phyloP scores from a whole-genome alignment of 1,140 invertebrate genomes.

The Parasteatoda tepidariorum region DNA sequence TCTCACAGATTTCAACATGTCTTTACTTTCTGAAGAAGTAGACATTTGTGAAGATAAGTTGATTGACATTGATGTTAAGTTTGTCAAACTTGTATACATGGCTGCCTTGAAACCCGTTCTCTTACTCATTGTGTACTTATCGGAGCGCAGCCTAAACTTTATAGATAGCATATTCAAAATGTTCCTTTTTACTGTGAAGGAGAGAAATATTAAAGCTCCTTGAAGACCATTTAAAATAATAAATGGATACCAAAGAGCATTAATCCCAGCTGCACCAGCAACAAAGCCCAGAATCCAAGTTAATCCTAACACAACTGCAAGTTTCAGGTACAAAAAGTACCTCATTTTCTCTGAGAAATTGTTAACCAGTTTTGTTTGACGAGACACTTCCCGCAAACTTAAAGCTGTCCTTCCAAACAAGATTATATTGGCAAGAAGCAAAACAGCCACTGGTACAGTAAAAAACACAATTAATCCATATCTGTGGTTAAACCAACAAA shows the following conservation, averaged over 20 bases:
- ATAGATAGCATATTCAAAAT: conserved; percentile 63
- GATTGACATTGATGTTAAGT: conserved; percentile 14
- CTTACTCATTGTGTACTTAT: conserved; percentile 36
- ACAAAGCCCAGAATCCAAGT: conserved; percentile 71
- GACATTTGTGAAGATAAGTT: not conserved
- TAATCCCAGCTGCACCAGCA: conserved; percentile 64
- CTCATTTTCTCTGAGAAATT: conserved; percentile 62
- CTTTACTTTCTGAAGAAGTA: not conserved
- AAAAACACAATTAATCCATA: conserved; percentile 72
- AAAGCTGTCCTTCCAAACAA: conserved; percentile 71
- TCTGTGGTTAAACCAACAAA: conserved; percentile 73
- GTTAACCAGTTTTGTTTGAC: conserved; percentile 57
- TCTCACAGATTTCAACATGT: conserved; percentile 38
- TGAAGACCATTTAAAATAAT: conserved; percentile 70
- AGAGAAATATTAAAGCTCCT: conserved; percentile 71
- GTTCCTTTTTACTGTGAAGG: conserved; percentile 69
- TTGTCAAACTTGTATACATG: conserved; percentile 38
- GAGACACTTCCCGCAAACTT: conserved; percentile 61
- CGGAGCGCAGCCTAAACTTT: conserved; percentile 27
- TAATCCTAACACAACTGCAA: conserved; percentile 71
- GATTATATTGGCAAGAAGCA: conserved; percentile 70
- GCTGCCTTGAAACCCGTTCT: conserved; percentile 13
- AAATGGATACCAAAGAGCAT: conserved; percentile 66
- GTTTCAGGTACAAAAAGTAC: conserved; percentile 71
- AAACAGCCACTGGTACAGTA: conserved; percentile 70